Base-by-base conservation (phyloP, 2,888 invertebrate species). In the Cheiracanthium punctorium region DNA sequence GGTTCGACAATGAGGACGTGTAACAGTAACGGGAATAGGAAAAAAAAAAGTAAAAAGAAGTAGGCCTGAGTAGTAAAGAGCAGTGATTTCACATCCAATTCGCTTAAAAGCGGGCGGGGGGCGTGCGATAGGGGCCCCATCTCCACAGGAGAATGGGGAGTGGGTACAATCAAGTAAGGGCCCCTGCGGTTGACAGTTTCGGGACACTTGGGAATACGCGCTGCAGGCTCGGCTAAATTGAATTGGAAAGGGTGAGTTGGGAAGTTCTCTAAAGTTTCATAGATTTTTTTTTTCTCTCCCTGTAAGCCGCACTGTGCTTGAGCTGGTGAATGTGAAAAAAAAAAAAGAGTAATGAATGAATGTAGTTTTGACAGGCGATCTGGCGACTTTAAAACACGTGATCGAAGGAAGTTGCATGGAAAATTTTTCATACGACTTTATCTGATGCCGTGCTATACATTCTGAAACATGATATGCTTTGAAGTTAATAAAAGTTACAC, bases 171-270 rank as follows among this genome's bases (percentile, higher is more conserved):
- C 58, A 58, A 58, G 58, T 5, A 58, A 12, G 58, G 58, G 58
- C 1, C 24, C 24, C 24, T 58, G 58, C 24, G 58, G 58, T 58
- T 58, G 58, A 58, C 58, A 58, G 58, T 58, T 58, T 24, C 24
- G 58, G 48, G 58, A 58, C 58, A 12, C 58, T 24, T 24, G 58
- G 58, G 58, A 58, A 58, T 58, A 58, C 24, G 4, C 24, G 58
- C 24, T 24, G 58, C 58, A 20, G 58, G 58, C 24, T 24, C 58
- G 20, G 4, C 24, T 58, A 58, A 58, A 58, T 58, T 58, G 58
- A 58, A 58, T 58, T 58, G 58, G 58, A 58, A 58, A 58, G 58
- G 24, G 58, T 58, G 58, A 58, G 58, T 24, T 4, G n/a, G 58
- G 58, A 20, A 58, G 48, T 58, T 58, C 24, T 58, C 58, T 24